Evolutionary conservation across 2,113 vertebrate genomes (phyloP).

Genomic region (Isurus oxyrinchus): DNA sequence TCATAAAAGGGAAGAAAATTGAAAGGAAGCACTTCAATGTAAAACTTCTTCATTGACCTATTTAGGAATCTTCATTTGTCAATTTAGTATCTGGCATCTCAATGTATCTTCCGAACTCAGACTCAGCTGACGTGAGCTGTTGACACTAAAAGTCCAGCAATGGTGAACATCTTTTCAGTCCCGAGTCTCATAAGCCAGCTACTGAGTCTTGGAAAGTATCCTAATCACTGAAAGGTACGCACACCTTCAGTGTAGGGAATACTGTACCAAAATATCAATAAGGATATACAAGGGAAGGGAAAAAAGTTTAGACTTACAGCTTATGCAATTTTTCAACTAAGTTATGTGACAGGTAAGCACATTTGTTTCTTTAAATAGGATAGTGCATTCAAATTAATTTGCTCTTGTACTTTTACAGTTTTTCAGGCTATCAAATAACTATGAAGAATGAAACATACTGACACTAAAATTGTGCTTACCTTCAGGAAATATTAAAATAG

Average conservation of each 20-base stretch:
- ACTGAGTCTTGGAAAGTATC: neutral
- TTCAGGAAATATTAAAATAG: conserved; percentile 95
- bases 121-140: neutral
- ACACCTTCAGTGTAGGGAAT: neutral
- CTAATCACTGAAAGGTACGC: neutral
- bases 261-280: neutral
- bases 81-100: neutral
- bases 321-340: neutral
- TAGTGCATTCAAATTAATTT: neutral
- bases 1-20: neutral
- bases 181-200: neutral
- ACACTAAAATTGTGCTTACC: conserved; percentile 58
- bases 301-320: neutral
- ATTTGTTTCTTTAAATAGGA: neutral
- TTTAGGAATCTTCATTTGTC: neutral
- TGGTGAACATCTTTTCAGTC: too few relatives aligned
- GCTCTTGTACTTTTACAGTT: neutral
- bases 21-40: neutral
- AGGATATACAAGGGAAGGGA: neutral
- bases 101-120: neutral
- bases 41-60: neutral
- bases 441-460: neutral
- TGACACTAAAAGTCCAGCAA: neutral
- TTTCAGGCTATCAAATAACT: neutral
- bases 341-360: neutral